Evolutionary conservation across 2,113 vertebrate genomes (phyloP), one percentile per base, ranked within the genome.

Genomic region (Syngnathoides biaculeatus): DNA sequence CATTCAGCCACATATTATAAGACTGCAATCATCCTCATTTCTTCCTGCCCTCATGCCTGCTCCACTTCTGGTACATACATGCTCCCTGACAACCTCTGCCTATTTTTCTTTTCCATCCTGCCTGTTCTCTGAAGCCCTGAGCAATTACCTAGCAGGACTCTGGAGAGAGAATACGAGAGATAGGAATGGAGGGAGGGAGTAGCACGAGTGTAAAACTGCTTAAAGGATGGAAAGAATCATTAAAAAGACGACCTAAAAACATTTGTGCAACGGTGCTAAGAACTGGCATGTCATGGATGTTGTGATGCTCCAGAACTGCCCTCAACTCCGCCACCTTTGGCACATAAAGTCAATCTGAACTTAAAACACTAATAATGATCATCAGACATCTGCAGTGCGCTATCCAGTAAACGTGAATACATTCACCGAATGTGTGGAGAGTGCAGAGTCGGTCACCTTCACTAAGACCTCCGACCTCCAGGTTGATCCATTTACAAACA

Each of bases 71-170:
- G 5, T 57, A 3, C 68, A 76, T 68, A 79, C 39, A 4, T 68
- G 78, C 67, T 79, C 82, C 71, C 68, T 5, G 45, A 65, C 67
- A 74, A 63, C 24, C 42, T n/a, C 48, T 39, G 55, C 43, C 58
- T 61, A 43, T 60, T 62, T 69, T 64, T 72, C 70, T 64, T 86
- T 80, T 80, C 78, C 74, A 86, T 83, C 69, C 64, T 68, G 78
- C 75, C 69, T 78, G 73, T 66, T 69, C 83, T 88, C 85, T 68
- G 78, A 89, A 84, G 88, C 83, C 86, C 84, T 75, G 79, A 86
- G 84, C 86, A 88, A 89, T 88, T 88, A 90, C 84, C 89, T 85
- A 86, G 73, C 66, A 26, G 72, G 82, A 77, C 85, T 82, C 86
- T 19, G 72, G 86, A 89, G 76, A 69, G 71, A 78, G 39, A 67